Evolutionary conservation across 2,888 invertebrate genomes (phyloP).

Genomic region (Spialia ferax): DNA sequence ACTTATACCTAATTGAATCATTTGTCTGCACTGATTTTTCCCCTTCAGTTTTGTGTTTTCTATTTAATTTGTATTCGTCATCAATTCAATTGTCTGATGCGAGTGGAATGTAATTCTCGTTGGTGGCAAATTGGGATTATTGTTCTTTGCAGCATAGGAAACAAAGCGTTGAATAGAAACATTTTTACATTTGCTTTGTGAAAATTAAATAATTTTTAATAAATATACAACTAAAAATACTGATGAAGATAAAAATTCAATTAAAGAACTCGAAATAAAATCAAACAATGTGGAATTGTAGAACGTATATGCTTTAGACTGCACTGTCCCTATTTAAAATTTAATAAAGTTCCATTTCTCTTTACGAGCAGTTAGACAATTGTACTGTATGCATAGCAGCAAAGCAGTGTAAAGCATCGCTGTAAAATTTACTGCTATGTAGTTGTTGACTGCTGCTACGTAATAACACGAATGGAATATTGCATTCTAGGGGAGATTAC

Average conservation of each 20-base stretch:
- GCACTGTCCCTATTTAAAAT: conserved; percentile 13
- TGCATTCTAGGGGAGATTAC: conserved; percentile 50
- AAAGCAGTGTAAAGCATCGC: conserved; percentile 36
- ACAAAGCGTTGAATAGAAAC: not conserved
- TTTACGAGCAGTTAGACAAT: conserved; percentile 29
- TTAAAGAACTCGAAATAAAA: too few relatives aligned
- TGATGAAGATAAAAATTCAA: too few relatives aligned
- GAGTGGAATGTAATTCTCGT: not conserved
- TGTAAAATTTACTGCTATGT: conserved; percentile 46
- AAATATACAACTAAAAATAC: too few relatives aligned
- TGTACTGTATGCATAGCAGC: conserved; percentile 42
- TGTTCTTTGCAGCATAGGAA: not conserved
- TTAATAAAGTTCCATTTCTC: conserved; percentile 12
- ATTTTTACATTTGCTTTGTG: not conserved
- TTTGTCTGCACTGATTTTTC: conserved; percentile 9
- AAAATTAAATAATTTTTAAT: too few relatives aligned
- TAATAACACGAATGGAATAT: conserved; percentile 49
- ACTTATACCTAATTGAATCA: conserved; percentile 20
- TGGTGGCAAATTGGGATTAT: conserved; percentile 6
- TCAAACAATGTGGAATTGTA: conserved; percentile 8
- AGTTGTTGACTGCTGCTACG: conserved; percentile 43
- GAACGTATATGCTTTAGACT: too few relatives aligned
- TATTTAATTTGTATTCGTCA: conserved; percentile 6
- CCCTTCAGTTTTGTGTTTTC: not conserved
- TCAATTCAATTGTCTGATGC: conserved; percentile 18